These are phyloP conservation scores for Pseudois nayaur DNA, from an alignment of 2,113 vertebrate genomes.

Conservation along the genomic window DNA sequence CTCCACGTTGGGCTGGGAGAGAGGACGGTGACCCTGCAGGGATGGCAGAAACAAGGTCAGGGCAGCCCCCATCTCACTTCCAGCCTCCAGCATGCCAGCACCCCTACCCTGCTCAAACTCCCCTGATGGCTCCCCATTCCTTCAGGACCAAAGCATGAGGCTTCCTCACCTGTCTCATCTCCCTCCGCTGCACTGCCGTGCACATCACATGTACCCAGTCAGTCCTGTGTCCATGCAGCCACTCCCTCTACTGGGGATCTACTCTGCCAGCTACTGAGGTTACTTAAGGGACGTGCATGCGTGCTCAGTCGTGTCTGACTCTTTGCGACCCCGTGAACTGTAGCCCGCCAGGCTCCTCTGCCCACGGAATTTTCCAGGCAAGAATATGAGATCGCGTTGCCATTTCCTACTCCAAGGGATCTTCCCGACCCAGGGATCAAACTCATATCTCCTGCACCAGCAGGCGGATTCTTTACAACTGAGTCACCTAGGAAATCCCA, in stretches of 20 bases:
- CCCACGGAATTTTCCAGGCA: not conserved
- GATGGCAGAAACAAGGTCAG: not conserved
- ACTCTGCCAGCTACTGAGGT: not conserved
- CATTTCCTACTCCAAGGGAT: not conserved
- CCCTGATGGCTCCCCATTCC: not conserved
- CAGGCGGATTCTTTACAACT: not conserved
- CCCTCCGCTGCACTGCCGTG: too few relatives aligned
- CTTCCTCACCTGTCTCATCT: not conserved
- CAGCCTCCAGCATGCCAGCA: not conserved
- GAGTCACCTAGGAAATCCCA: not conserved
- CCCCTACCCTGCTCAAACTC: not conserved
- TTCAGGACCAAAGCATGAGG: not conserved
- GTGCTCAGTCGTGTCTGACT: not conserved
- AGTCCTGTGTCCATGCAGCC: too few relatives aligned
- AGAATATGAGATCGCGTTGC: not conserved
- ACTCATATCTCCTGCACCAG: not conserved
- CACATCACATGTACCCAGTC: not conserved
- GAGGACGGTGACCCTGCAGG: slow-evolving; percentile 49
- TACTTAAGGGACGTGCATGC: not conserved
- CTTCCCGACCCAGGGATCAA: not conserved
- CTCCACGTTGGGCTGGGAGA: slow-evolving; percentile 48
- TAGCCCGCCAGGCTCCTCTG: not conserved
- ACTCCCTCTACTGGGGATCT: not conserved
- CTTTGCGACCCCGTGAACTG: not conserved
- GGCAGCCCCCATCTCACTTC: not conserved